Conservation (phyloP, 2,113 vertebrate species). For the Malurus elegans region DNA sequence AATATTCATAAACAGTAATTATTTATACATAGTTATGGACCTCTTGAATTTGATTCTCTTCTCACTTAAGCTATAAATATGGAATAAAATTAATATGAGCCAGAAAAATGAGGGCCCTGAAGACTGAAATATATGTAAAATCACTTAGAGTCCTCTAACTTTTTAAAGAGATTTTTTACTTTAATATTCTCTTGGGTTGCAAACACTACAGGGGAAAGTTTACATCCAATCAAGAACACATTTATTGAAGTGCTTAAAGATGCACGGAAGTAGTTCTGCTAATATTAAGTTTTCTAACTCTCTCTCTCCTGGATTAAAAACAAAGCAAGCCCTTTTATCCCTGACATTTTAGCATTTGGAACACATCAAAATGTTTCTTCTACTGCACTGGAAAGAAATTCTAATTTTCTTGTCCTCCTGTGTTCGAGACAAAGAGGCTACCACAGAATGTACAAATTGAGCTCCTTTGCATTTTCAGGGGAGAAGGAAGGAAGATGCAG, state of each 20-base stretch:
- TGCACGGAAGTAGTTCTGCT: constrained; percentile 12
- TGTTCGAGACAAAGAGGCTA: neutral
- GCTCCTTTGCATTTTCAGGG: neutral
- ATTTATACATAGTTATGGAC: constrained; percentile 47
- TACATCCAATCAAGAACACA: constrained; percentile 52
- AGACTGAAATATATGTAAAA: constrained; percentile 40
- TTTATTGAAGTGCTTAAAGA: constrained; percentile 51
- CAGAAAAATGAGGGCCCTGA: constrained; percentile 45
- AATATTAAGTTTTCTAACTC: constrained; percentile 50
- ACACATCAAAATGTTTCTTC: constrained; percentile 30
- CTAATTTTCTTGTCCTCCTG: neutral
- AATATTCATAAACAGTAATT: constrained; percentile 60
- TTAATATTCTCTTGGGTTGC: constrained; percentile 42
- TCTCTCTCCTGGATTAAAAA: constrained; percentile 39
- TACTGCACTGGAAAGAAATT: neutral
- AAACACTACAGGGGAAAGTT: constrained; percentile 47
- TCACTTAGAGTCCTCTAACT: constrained; percentile 30
- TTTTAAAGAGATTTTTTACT: constrained; percentile 39
- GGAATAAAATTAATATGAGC: constrained; percentile 38
- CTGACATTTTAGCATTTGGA: constrained; percentile 38
- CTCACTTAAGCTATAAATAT: constrained; percentile 59
- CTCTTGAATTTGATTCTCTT: constrained; percentile 58
- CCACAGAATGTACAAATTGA: neutral
- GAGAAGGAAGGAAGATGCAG: neutral
- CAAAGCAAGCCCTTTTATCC: constrained; percentile 38